A percentile compares a stretch with the other conserved stretches of the same genome.
Evolutionary conservation across 1,140 invertebrate genomes (phyloP).

Genomic region (Zeugodacus cucurbitae): DNA sequence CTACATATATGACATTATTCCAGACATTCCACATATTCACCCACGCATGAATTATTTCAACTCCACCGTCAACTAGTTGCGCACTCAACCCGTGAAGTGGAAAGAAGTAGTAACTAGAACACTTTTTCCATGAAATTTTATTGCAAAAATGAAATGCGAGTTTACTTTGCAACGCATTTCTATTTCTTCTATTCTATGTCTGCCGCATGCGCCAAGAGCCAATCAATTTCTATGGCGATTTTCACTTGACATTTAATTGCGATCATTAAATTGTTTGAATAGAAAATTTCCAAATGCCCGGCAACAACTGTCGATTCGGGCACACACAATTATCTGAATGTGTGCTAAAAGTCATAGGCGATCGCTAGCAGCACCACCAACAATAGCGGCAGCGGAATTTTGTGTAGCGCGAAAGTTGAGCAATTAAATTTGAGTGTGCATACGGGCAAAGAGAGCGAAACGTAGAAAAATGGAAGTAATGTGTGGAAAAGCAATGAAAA

Average conservation of each 20-base stretch:
- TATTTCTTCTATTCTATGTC: neutral
- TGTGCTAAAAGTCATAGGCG: neutral
- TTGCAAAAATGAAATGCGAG: neutral
- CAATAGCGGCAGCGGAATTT: neutral
- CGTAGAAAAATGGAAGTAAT: neutral
- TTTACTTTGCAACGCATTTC: neutral
- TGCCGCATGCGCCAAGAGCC: neutral
- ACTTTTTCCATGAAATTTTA: neutral
- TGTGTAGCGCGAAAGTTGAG: neutral
- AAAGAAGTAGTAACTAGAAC: neutral
- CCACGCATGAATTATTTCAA: neutral
- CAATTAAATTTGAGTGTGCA: neutral
- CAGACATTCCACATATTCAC: neutral
- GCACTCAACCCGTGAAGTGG: neutral
- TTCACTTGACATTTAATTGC: conserved; percentile 24
- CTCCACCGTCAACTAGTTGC: neutral
- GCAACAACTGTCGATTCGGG: neutral
- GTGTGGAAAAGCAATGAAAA: neutral
- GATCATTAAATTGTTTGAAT: conserved; percentile 3
- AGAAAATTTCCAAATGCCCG: neutral
- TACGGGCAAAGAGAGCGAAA: neutral
- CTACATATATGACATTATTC: too few species aligned
- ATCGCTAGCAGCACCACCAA: neutral
- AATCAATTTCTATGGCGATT: neutral
- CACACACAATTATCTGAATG: neutral